phyloP scores from a whole-genome alignment of 2,797 vertebrate genomes.

The Pseudocheirus occidentalis region DNA sequence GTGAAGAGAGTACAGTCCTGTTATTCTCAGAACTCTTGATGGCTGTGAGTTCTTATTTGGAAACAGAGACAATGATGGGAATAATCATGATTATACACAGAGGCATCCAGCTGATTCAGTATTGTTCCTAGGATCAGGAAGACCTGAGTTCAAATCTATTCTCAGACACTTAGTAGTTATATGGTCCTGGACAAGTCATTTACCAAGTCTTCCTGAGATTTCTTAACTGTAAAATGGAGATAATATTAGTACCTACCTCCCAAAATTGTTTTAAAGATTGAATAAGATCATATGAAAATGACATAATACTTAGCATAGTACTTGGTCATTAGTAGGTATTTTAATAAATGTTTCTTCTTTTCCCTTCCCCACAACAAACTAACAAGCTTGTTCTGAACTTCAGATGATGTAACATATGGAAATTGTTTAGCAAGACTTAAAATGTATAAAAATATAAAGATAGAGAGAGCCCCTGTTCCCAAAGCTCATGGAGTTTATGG shows the following conservation, averaged over 20 bases:
- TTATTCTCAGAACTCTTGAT: not conserved
- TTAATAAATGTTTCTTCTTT: not conserved
- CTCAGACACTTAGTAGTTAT: too few species aligned
- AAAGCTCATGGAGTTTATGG: not conserved
- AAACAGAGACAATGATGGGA: not conserved
- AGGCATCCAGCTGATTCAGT: too few species aligned
- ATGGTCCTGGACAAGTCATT: not conserved
- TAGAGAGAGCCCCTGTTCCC: not conserved
- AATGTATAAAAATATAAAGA: not conserved
- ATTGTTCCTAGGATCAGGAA: too few species aligned
- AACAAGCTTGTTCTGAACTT: not conserved
- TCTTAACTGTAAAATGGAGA: not conserved
- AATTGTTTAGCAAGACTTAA: not conserved
- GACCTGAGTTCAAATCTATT: too few species aligned
- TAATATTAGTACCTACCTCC: not conserved
- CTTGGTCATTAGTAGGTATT: accelerated
- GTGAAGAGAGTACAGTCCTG: not conserved
- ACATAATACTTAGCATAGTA: not conserved
- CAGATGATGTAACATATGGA: not conserved
- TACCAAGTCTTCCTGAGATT: not conserved
- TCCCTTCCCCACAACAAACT: not conserved
- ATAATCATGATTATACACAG: too few species aligned
- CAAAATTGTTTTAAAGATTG: not conserved
- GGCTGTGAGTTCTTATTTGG: not conserved
- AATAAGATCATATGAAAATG: not conserved